These are phyloP conservation scores for Alviniconcha strummeri DNA, from an alignment of 2,888 invertebrate species.

Conservation along the genomic window DNA sequence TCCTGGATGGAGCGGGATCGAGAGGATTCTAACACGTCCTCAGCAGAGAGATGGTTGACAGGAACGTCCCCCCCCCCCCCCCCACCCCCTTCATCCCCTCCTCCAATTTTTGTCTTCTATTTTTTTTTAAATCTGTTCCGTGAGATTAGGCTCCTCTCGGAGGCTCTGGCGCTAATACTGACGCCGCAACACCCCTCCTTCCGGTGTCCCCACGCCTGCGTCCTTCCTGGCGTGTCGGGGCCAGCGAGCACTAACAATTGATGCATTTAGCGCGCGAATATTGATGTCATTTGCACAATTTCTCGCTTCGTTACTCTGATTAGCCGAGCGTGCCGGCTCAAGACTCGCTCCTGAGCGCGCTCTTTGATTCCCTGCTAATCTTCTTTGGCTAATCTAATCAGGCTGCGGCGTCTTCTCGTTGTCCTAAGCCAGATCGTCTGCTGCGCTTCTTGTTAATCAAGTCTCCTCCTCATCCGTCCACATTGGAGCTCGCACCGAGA, in stretches of 20 bases:
- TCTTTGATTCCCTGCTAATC: constrained; percentile 16
- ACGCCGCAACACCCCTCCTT: not conserved
- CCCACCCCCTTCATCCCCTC: too few species aligned
- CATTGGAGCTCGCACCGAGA: not conserved
- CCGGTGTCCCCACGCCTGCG: not conserved
- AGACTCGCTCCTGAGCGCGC: not conserved
- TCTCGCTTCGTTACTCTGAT: constrained; percentile 39
- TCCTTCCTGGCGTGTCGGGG: not conserved
- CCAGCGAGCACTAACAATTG: not conserved
- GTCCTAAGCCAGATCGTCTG: not conserved
- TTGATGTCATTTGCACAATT: constrained; percentile 39
- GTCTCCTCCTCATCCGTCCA: not conserved
- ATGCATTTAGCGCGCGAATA: constrained; percentile 33
- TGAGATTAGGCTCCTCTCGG: not conserved
- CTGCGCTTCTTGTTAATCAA: not conserved
- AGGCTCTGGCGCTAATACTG: not conserved
- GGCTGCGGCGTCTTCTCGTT: not conserved
- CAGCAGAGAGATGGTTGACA: too few species aligned
- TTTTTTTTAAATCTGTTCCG: not conserved
- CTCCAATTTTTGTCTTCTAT: too few species aligned
- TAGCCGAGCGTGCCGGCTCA: constrained; percentile 28
- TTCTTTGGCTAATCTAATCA: constrained; percentile 21
- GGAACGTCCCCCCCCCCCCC: too few species aligned
- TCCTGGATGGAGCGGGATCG: too few species aligned
- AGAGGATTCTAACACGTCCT: too few species aligned